Evolutionary conservation across 2,888 invertebrate species (phyloP).

Genomic region (Pristionchus japonicus): DNA sequence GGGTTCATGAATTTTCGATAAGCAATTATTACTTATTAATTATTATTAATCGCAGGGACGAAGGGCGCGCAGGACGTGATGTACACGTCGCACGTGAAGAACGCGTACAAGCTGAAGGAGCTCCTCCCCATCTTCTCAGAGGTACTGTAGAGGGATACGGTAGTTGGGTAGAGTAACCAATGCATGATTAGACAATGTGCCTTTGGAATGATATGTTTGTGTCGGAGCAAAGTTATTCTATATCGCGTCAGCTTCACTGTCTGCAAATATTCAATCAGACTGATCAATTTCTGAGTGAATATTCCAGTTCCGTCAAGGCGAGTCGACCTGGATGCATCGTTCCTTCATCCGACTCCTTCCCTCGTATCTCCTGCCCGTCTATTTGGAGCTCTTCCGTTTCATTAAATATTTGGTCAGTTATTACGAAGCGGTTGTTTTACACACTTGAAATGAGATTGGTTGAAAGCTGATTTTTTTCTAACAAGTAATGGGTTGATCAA

Average conservation of each 20-base stretch:
- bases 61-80: constrained; percentile 37
- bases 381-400: constrained; percentile 63
- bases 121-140: constrained; percentile 6
- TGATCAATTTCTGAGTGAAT: too few species aligned
- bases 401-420: constrained; percentile 44
- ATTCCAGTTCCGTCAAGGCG: constrained; percentile 51
- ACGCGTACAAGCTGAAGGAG: not conserved
- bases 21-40: too few species aligned
- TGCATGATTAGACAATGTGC: too few species aligned
- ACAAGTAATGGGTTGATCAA: not conserved
- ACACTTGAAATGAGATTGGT: too few species aligned
- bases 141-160: not conserved
- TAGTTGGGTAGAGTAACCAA: too few species aligned
- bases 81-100: not conserved
- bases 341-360: constrained; percentile 61
- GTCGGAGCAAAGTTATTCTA: too few species aligned
- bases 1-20: too few species aligned
- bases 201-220: too few species aligned
- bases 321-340: constrained; percentile 56
- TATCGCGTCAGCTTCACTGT: too few species aligned
- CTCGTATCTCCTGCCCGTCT: constrained; percentile 57
- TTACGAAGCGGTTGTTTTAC: not conserved
- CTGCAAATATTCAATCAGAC: too few species aligned
- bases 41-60: not conserved
- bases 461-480: not conserved